Conservation (phyloP, 2,797 vertebrate species). For the Octomys mimax region DNA sequence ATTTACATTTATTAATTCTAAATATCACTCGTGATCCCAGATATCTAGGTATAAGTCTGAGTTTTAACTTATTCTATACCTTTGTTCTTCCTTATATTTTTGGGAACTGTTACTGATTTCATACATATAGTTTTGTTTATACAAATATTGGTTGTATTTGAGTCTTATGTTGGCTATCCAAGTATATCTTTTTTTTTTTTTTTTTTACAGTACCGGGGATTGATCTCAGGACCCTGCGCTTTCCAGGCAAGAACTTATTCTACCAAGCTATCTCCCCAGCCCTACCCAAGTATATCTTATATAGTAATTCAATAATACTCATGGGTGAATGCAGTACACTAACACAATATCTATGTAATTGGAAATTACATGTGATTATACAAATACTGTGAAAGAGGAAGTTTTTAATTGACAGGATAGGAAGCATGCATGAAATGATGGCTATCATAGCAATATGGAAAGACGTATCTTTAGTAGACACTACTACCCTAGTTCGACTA, state of each 20-base stretch:
- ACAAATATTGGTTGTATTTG: neutral
- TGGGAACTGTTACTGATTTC: neutral
- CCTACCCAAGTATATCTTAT: neutral
- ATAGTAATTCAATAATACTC: neutral
- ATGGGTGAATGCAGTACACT: neutral
- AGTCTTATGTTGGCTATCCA: neutral
- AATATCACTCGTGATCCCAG: neutral
- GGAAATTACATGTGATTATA: neutral
- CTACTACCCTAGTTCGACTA: conserved; percentile 23
- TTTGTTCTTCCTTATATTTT: neutral
- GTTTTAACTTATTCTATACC: neutral
- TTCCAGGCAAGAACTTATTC: no score
- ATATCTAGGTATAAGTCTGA: neutral
- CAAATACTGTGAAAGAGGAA: conserved; percentile 41
- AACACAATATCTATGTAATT: neutral
- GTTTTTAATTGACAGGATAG: neutral
- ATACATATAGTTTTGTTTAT: neutral
- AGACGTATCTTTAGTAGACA: neutral
- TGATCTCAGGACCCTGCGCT: no score
- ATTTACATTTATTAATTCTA: conserved; percentile 43
- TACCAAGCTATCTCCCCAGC: no score
- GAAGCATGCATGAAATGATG: conserved; percentile 25
- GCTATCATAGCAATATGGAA: neutral
- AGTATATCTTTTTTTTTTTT: neutral
- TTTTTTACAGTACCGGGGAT: no score